Conservation (phyloP, 2,888 invertebrate genomes). For the Mythimna pallens region DNA sequence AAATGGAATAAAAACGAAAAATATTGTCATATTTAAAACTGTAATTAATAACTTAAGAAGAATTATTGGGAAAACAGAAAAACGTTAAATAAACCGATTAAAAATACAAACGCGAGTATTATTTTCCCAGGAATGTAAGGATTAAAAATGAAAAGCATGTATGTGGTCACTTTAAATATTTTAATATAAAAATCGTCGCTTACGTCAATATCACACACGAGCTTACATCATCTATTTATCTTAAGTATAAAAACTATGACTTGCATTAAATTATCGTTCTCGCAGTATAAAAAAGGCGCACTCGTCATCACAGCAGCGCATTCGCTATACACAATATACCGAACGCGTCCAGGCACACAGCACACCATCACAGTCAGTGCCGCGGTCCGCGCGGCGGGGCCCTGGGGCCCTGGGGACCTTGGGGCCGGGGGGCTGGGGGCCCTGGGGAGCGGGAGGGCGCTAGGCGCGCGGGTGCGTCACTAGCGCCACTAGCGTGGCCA, state of each 20-base stretch:
- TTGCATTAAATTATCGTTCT: slow-evolving; percentile 89
- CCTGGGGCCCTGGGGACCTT: slow-evolving; percentile 19
- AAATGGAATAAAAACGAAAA: slow-evolving; percentile 90
- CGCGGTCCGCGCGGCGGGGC: slow-evolving; percentile 74
- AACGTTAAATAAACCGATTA: slow-evolving; percentile 91
- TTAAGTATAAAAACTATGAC: slow-evolving; percentile 91
- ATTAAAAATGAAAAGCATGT: slow-evolving; percentile 59
- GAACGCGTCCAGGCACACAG: slow-evolving; percentile 83
- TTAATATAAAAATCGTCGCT: slow-evolving; percentile 88
- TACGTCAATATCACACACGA: slow-evolving; percentile 90
- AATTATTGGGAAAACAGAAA: slow-evolving; percentile 89
- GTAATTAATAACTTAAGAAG: slow-evolving; percentile 90
- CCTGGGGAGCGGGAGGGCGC: slow-evolving; percentile 40
- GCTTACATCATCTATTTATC: slow-evolving; percentile 91
- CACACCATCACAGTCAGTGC: slow-evolving; percentile 86
- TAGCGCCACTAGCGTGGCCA: slow-evolving; percentile 56
- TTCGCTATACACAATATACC: slow-evolving; percentile 87
- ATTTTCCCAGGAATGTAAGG: slow-evolving; percentile 67
- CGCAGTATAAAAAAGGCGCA: slow-evolving; percentile 85
- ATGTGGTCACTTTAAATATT: slow-evolving; percentile 81
- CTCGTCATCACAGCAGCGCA: slow-evolving; percentile 85
- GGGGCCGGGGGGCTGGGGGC: slow-evolving; percentile 1
- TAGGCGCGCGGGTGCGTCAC: slow-evolving; percentile 63
- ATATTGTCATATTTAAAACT: slow-evolving; percentile 90
- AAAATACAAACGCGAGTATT: slow-evolving; percentile 85